These are phyloP conservation scores for Pseudochirops corinnae DNA, from an alignment of 2,797 vertebrate genomes.

Conservation along the genomic window DNA sequence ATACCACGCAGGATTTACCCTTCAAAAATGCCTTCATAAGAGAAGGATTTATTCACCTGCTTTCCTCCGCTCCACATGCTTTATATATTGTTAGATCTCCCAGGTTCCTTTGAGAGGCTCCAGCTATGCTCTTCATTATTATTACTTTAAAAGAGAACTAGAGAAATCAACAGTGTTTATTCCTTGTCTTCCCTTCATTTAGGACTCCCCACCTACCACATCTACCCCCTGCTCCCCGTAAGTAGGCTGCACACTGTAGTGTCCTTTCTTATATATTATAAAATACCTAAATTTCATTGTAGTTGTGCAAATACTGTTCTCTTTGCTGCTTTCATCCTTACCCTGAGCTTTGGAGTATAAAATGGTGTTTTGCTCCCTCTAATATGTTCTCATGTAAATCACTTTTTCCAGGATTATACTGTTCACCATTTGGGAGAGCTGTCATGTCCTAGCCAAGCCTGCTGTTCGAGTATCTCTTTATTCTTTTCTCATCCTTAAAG, in stretches of 20 bases:
- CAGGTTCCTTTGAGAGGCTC: not conserved
- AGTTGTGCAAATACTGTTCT: not conserved
- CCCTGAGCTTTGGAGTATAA: not conserved
- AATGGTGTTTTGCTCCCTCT: not conserved
- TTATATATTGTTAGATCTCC: not conserved
- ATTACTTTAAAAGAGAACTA: not conserved
- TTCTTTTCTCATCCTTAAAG: not conserved
- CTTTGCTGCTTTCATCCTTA: not conserved
- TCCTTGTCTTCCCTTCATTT: not conserved
- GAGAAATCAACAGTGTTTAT: not conserved
- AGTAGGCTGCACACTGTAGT: not conserved
- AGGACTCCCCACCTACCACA: not conserved
- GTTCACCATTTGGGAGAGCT: slow-evolving; percentile 1
- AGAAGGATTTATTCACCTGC: not conserved
- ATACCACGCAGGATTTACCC: not conserved
- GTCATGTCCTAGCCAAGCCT: not conserved
- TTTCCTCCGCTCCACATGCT: not conserved
- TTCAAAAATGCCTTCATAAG: not conserved
- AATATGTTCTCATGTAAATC: not conserved
- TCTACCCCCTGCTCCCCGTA: not conserved
- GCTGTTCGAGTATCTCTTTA: not conserved
- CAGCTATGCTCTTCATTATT: not conserved
- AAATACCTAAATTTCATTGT: not conserved
- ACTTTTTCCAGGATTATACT: not conserved
- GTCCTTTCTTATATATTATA: not conserved